Percentiles rank a stretch among this genome's conserved stretches.
Conservation (phyloP, 2,113 vertebrate genomes). For the Gymnocephalus cernua region DNA sequence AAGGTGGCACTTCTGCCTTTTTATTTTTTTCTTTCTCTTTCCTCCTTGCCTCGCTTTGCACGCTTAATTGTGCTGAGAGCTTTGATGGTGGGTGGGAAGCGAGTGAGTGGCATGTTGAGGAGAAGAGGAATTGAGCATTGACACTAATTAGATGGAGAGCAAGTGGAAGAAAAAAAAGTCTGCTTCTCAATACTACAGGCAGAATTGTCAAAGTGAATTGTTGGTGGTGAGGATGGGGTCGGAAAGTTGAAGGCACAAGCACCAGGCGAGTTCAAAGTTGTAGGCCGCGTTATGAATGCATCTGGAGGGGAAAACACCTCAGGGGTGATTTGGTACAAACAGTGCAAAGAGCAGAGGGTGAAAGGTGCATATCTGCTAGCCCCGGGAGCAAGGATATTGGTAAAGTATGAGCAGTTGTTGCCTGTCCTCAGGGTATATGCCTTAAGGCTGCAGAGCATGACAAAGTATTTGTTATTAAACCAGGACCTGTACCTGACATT, state of each 20-base stretch:
- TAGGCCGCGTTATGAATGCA: conserved; percentile 12
- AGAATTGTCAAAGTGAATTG: conserved; percentile 41
- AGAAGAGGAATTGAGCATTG: conserved; percentile 69
- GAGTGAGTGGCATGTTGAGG: conserved; percentile 46
- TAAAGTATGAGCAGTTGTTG: conserved; percentile 37
- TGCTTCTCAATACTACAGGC: conserved; percentile 51
- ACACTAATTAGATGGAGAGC: conserved; percentile 79
- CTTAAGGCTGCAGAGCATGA: conserved; percentile 45
- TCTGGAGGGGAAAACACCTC: conserved; percentile 31
- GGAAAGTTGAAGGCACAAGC: conserved; percentile 34
- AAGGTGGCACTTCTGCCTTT: no score
- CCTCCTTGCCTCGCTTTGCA: no score
- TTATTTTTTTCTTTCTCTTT: no score
- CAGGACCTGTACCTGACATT: conserved; percentile 3
- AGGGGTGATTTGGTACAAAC: conserved; percentile 28
- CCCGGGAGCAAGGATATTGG: conserved; percentile 21
- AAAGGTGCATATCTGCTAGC: conserved; percentile 34
- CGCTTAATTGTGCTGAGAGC: conserved; percentile 75
- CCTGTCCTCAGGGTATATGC: conserved; percentile 32
- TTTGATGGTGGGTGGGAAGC: conserved; percentile 80
- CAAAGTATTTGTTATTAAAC: conserved; percentile 15
- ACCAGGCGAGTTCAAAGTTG: conserved; percentile 33
- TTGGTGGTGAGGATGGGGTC: conserved; percentile 14
- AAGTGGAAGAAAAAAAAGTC: conserved; percentile 36
- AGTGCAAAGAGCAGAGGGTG: conserved; percentile 24